Conservation (phyloP, 2,888 invertebrate species). For the Eristalis tenax region DNA sequence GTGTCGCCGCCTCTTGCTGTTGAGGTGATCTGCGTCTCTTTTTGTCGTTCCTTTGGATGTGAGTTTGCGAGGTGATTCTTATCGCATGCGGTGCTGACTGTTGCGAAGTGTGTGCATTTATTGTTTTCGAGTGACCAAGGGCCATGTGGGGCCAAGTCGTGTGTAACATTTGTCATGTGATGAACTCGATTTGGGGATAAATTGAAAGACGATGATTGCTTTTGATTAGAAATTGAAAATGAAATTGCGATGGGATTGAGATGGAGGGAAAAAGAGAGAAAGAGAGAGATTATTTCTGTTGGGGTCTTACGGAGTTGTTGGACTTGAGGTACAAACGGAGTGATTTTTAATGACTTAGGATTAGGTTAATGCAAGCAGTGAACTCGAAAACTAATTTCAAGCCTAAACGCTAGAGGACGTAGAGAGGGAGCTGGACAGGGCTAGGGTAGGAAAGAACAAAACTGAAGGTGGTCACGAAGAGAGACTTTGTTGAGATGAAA, state of each 20-base stretch:
- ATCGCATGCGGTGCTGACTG: constrained; percentile 37
- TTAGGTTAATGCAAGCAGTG: too few relatives aligned
- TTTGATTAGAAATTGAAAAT: constrained; percentile 30
- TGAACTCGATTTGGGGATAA: constrained; percentile 59
- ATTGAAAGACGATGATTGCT: constrained; percentile 15
- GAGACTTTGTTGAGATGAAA: too few relatives aligned
- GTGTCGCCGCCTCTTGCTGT: constrained; percentile 46
- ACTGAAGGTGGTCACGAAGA: too few relatives aligned
- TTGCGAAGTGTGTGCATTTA: constrained; percentile 51
- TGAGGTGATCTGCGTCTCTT: constrained; percentile 38
- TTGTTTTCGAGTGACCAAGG: constrained; percentile 58
- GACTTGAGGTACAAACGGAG: too few relatives aligned
- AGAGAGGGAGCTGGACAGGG: too few relatives aligned
- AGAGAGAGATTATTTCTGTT: background rate
- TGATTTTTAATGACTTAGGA: too few relatives aligned
- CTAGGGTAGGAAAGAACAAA: too few relatives aligned
- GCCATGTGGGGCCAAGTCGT: constrained; percentile 59
- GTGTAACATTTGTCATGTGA: constrained; percentile 65
- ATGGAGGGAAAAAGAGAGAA: background rate
- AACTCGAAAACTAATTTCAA: too few relatives aligned
- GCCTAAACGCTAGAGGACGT: too few relatives aligned
- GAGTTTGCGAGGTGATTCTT: constrained; percentile 47
- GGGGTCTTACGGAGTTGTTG: background rate
- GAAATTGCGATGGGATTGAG: background rate
- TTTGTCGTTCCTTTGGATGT: constrained; percentile 8